A percentile compares a stretch with the other conserved stretches of the same genome.
Evolutionary conservation across 2,888 invertebrate species (phyloP).

Genomic region (Campoletis raptor): DNA sequence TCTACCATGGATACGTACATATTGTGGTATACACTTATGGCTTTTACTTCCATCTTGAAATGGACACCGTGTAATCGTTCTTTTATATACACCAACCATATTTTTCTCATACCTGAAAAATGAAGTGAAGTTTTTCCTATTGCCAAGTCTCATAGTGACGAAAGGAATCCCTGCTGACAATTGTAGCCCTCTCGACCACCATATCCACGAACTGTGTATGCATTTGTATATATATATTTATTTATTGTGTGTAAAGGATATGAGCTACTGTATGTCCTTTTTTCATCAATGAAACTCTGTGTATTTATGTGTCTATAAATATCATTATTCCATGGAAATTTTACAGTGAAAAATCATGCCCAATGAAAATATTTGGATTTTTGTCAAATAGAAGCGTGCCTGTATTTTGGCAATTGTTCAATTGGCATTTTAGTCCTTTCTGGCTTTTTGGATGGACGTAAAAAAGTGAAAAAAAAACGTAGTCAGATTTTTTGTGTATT

Average conservation of each 20-base stretch:
- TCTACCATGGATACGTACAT: conserved; percentile 15
- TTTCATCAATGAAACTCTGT: background rate
- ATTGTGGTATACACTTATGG: conserved; percentile 49
- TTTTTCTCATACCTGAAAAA: conserved; percentile 61
- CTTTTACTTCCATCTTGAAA: conserved; percentile 77
- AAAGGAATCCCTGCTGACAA: conserved; percentile 53
- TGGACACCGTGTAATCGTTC: conserved; percentile 83
- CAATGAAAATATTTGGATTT: conserved; percentile 81
- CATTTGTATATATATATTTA: background rate
- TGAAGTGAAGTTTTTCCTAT: conserved; percentile 22
- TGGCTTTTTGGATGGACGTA: background rate
- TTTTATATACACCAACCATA: conserved; percentile 73
- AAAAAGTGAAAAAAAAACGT: background rate
- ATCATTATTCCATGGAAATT: background rate
- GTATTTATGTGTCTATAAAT: background rate
- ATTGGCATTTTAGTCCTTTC: background rate
- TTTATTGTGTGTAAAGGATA: conserved; percentile 8
- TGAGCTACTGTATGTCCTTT: background rate
- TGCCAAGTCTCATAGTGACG: conserved; percentile 44
- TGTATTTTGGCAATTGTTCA: conserved; percentile 17
- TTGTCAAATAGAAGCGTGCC: conserved; percentile 69
- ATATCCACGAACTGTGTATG: background rate
- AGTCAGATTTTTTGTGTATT: background rate
- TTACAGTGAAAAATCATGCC: conserved; percentile 50
- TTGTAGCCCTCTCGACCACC: conserved; percentile 21